Evolutionary conservation across 2,113 vertebrate genomes (phyloP).

Genomic region (Myiopsitta monachus): DNA sequence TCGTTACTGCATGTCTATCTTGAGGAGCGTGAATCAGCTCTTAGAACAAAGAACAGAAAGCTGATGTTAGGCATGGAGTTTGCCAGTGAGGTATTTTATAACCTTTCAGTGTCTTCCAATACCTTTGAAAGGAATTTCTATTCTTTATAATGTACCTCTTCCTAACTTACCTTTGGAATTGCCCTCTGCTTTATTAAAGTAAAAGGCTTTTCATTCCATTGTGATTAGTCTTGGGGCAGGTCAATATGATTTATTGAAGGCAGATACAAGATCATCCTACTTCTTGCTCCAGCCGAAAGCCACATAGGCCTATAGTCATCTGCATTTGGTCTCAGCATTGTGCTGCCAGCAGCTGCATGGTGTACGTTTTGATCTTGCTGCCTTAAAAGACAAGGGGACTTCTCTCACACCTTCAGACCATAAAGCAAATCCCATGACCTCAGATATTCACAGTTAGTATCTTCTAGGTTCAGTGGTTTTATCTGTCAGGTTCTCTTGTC

Average conservation of each 20-base stretch:
- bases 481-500: not conserved
- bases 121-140: slow-evolving; percentile 7
- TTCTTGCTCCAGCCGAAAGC: slow-evolving; percentile 9
- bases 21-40: not conserved
- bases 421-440: not conserved
- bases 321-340: not conserved
- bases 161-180: slow-evolving; percentile 25
- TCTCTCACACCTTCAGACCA: not conserved
- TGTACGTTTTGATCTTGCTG: not conserved
- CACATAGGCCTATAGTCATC: not conserved
- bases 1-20: not conserved
- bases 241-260: not conserved
- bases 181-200: not conserved
- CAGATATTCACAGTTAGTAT: not conserved
- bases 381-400: not conserved
- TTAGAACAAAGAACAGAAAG: slow-evolving; percentile 29
- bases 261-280: slow-evolving; percentile 19
- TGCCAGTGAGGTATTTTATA: slow-evolving; percentile 3
- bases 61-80: not conserved
- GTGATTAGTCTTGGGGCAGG: not conserved
- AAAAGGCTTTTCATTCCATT: not conserved
- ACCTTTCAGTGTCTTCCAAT: slow-evolving; percentile 28
- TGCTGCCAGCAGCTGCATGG: not conserved
- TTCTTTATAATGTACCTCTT: not conserved
- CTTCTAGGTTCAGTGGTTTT: not conserved